Conservation (phyloP, 1,140 invertebrate species). For the Listronotus bonariensis region DNA sequence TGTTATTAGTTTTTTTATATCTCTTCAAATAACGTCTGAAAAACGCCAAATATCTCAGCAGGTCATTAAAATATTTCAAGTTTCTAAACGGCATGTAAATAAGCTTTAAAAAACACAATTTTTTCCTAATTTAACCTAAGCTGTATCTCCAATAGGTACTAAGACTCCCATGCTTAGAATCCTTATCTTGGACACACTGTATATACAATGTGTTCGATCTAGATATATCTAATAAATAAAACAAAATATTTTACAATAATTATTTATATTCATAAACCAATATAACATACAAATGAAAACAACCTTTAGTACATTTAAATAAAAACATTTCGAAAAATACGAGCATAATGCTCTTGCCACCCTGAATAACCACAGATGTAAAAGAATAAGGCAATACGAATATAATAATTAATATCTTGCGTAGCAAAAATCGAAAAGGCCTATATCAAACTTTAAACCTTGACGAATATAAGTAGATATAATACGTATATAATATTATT, state of each 20-base stretch:
- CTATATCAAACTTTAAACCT: conserved; percentile 28
- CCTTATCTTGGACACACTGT: too few species aligned
- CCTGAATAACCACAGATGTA: conserved; percentile 53
- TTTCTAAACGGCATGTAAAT: too few species aligned
- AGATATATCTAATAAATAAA: conserved; percentile 11
- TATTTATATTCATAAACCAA: conserved; percentile 45
- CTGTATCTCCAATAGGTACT: too few species aligned
- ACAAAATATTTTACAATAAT: conserved; percentile 26
- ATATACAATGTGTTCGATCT: too few species aligned
- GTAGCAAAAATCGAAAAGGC: conserved; percentile 31
- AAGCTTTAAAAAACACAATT: too few species aligned
- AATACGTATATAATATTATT: conserved; percentile 45
- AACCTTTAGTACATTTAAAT: conserved; percentile 44
- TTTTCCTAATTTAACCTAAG: too few species aligned
- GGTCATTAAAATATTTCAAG: too few species aligned
- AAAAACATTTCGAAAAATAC: conserved; percentile 44
- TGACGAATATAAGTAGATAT: conserved; percentile 42
- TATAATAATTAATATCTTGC: conserved; percentile 36
- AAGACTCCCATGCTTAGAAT: too few species aligned
- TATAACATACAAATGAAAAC: conserved; percentile 45
- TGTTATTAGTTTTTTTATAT: too few species aligned
- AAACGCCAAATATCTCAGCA: too few species aligned
- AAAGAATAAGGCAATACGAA: conserved; percentile 49
- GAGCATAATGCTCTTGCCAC: conserved; percentile 51
- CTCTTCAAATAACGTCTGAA: too few species aligned